phyloP scores from a whole-genome alignment of 2,888 invertebrate species.

The Caenorhabditis uteleia region DNA sequence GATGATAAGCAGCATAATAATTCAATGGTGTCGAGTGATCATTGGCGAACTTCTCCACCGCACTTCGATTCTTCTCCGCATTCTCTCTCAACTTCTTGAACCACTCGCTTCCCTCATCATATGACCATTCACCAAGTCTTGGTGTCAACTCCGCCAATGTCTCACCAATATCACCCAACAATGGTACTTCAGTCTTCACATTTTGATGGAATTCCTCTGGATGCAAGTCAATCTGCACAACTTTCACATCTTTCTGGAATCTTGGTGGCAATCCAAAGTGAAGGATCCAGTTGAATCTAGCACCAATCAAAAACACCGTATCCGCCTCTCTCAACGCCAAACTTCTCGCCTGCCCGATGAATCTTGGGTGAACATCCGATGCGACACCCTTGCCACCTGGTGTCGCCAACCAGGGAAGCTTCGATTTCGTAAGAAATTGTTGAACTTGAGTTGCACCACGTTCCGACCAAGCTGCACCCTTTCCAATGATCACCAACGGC shows the following conservation, averaged over 20 bases:
- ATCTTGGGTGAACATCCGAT: slow-evolving; percentile 73
- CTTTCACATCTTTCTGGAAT: slow-evolving; percentile 82
- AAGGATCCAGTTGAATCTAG: slow-evolving; percentile 94
- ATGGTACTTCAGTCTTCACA: slow-evolving; percentile 80
- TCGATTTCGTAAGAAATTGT: slow-evolving; percentile 76
- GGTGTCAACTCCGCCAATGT: slow-evolving; percentile 48
- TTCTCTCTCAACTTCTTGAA: slow-evolving; percentile 46
- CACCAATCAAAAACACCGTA: slow-evolving; percentile 85
- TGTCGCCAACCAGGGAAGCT: slow-evolving; percentile 88
- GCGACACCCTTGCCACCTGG: slow-evolving; percentile 82
- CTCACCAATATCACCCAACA: slow-evolving; percentile 79
- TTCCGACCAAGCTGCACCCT: slow-evolving; percentile 74
- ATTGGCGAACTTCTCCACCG: slow-evolving; percentile 76
- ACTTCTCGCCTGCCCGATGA: slow-evolving; percentile 53
- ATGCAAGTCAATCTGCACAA: slow-evolving; percentile 88
- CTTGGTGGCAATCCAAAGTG: slow-evolving; percentile 91
- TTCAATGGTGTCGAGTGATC: slow-evolving; percentile 83
- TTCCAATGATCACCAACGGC: slow-evolving; percentile 89
- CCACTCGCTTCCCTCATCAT: slow-evolving; percentile 50
- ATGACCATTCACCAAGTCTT: slow-evolving; percentile 50
- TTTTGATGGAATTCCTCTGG: slow-evolving; percentile 93
- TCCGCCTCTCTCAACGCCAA: slow-evolving; percentile 85
- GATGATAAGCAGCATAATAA: slow-evolving; percentile 89
- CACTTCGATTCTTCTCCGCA: slow-evolving; percentile 51
- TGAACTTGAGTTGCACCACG: slow-evolving; percentile 56